These are phyloP conservation scores for Poecilia gillii DNA, from an alignment of 2,797 vertebrate genomes.

Conservation along the genomic window DNA sequence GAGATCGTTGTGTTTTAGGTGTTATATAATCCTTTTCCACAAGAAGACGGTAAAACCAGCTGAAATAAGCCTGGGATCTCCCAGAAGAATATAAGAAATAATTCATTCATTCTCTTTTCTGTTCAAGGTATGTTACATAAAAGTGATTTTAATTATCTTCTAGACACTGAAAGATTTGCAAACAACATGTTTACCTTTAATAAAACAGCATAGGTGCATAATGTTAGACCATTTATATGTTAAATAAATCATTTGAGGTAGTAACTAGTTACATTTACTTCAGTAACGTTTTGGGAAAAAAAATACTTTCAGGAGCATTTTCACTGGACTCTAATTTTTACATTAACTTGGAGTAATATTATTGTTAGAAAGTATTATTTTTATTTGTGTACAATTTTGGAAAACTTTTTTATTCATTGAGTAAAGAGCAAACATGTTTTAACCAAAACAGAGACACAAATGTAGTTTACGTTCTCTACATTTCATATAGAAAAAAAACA, in stretches of 20 bases:
- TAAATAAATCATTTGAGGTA: not conserved
- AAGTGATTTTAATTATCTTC: not conserved
- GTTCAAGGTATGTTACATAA: not conserved
- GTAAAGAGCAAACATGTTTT: too few species aligned
- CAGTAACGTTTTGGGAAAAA: too few species aligned
- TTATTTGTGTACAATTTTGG: too few species aligned
- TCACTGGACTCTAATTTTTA: too few species aligned
- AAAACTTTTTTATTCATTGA: too few species aligned
- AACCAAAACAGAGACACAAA: too few species aligned
- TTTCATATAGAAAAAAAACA: too few species aligned
- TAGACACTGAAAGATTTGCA: not conserved
- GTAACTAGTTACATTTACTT: too few species aligned
- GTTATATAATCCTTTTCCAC: not conserved
- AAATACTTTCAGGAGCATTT: too few species aligned
- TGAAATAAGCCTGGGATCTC: not conserved
- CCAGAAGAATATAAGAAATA: not conserved
- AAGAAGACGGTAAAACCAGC: not conserved
- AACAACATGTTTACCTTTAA: not conserved
- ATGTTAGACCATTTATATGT: not conserved
- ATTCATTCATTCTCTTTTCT: not conserved
- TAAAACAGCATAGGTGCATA: not conserved
- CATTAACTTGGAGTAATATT: too few species aligned
- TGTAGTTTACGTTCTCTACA: too few species aligned
- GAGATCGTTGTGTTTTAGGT: not conserved
- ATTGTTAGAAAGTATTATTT: too few species aligned